These are phyloP conservation scores for Papilio demoleus DNA, from an alignment of 2,888 invertebrate species.

Conservation along the genomic window DNA sequence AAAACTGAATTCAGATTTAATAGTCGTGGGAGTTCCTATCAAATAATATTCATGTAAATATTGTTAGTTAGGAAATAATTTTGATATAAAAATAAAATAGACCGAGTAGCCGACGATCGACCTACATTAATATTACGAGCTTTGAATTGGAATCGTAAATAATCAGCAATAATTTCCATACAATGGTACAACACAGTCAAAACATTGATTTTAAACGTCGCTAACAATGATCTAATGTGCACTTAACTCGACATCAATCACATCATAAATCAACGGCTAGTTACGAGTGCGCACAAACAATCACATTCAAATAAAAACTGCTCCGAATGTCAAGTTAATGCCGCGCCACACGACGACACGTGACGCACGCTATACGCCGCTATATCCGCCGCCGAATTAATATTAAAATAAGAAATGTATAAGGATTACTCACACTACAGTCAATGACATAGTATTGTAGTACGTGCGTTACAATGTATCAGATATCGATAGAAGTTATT, in stretches of 20 bases:
- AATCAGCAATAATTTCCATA: neutral
- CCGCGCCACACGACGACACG: neutral
- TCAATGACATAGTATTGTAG: neutral
- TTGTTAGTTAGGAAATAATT: neutral
- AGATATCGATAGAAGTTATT: neutral
- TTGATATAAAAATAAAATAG: neutral
- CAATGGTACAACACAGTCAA: neutral
- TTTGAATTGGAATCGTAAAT: neutral
- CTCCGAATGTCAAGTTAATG: neutral
- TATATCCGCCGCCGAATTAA: too few species aligned
- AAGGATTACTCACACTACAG: too few species aligned
- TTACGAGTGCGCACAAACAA: neutral
- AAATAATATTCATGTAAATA: neutral
- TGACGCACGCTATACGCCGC: neutral
- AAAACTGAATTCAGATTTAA: neutral
- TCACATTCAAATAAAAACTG: neutral
- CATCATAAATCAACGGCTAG: conserved; percentile 2
- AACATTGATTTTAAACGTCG: neutral
- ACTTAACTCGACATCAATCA: neutral
- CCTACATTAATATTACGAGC: neutral
- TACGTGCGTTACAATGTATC: neutral
- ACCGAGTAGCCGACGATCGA: neutral
- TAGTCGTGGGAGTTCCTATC: neutral
- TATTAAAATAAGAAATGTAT: too few species aligned
- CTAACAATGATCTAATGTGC: neutral